Conservation (phyloP, 2,113 vertebrate species). For the Bufo gargarizans region DNA sequence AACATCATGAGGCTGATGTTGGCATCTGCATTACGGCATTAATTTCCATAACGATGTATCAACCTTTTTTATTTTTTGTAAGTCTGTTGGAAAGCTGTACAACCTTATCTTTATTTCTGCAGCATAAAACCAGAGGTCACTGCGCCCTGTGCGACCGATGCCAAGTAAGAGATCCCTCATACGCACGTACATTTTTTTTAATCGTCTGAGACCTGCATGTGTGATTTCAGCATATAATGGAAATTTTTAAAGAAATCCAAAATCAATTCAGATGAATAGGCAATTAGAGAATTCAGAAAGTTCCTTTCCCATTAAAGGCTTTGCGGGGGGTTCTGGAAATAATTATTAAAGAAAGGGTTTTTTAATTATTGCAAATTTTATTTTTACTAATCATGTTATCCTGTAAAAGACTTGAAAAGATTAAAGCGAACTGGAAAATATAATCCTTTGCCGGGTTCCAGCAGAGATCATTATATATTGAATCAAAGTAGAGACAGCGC, state of each 20-base stretch:
- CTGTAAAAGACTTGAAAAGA: conserved; percentile 37
- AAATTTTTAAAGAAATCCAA: conserved; percentile 55
- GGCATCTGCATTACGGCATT: not conserved
- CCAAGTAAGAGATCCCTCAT: conserved; percentile 68
- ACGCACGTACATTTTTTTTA: conserved; percentile 23
- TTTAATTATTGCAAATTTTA: conserved; percentile 54
- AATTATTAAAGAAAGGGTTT: conserved; percentile 46
- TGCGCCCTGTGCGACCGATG: conserved; percentile 68
- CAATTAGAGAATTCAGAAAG: conserved; percentile 37
- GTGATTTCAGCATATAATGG: conserved; percentile 46
- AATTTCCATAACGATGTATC: not conserved
- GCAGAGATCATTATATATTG: conserved; percentile 36
- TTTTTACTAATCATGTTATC: conserved; percentile 53
- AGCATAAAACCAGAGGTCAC: conserved; percentile 70
- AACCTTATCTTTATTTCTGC: conserved; percentile 62
- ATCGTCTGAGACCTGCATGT: conserved; percentile 10
- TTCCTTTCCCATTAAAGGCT: conserved; percentile 36
- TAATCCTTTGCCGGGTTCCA: conserved; percentile 50
- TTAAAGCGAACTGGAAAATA: conserved; percentile 40
- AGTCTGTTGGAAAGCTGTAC: not conserved
- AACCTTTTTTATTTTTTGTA: not conserved
- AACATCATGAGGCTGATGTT: not conserved
- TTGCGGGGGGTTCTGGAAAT: not conserved
- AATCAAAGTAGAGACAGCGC: conserved; percentile 55
- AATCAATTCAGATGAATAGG: conserved; percentile 53